Base-by-base conservation (phyloP, 2,113 vertebrate species). In the Sitta europaea region DNA sequence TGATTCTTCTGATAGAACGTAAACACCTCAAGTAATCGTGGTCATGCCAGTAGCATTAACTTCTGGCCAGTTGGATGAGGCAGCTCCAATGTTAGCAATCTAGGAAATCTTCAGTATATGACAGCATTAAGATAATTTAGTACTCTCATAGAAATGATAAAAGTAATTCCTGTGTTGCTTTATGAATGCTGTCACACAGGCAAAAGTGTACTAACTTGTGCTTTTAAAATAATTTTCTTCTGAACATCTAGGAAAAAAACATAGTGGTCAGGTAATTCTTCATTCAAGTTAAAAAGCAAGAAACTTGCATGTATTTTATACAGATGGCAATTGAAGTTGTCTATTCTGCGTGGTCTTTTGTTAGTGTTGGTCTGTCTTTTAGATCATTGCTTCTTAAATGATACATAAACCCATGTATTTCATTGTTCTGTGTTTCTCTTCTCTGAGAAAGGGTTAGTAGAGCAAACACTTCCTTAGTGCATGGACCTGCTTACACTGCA, bases 251-350 rank as follows among this genome's bases (percentile, higher is more conserved):
- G 61, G 31, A 12, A 29, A 50, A 61, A 80, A 45, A 0, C 5
- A 14, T 7, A 33, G 16, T 42, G 10, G 47, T 77, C 28, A 65
- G 10, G 29, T 57, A 65, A 86, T 72, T 87, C 40, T 63, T 19
- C 36, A 72, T 75, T 28, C n/a, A 12, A 71, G 12, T 66, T 90
- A 35, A 48, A 83, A 88, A 78, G 13, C 14, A 58, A 51, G 16
- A 62, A 84, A 50, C 13, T 27, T 4, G 0, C 0, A 0, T 47
- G 23, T 50, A 14, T 63, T 67, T n/a, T 83, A 20, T 55, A 51
- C 10, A 45, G 14, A 22, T 77, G 42, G 25, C 9, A 68, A 15
- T 24, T 74, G 36, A 75, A 74, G 8, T 71, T 77, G 33, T 14
- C 9, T 19, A 31, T 73, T 92, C 23, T 66, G 10, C 0, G 0